phyloP scores from a whole-genome alignment of 2,113 vertebrate species.

The Cephalopterus ornatus region DNA sequence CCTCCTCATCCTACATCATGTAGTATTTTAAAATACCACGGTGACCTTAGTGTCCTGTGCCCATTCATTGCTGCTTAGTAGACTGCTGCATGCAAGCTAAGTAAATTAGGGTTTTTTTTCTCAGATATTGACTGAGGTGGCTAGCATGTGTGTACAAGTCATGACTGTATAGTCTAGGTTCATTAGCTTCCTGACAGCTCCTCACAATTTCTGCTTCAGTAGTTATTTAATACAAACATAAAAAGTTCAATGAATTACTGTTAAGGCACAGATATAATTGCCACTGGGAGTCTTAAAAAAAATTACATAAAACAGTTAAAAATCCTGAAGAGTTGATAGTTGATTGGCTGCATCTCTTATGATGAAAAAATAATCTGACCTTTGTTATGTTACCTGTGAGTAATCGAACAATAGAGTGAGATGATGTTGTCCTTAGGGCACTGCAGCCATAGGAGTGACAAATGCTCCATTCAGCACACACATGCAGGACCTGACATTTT shows the following conservation, averaged over 20 bases:
- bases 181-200: neutral
- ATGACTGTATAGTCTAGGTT: neutral
- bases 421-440: neutral
- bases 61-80: neutral
- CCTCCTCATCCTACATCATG: neutral
- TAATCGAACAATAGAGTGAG: neutral
- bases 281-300: neutral
- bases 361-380: neutral
- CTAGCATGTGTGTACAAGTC: neutral
- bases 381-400: neutral
- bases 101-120: neutral
- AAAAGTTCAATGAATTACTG: slow-evolving; percentile 1
- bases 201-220: neutral
- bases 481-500: neutral
- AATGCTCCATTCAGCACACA: neutral
- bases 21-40: neutral
- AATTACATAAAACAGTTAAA: neutral
- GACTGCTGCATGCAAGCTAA: neutral
- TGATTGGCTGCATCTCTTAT: neutral
- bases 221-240: slow-evolving; percentile 4
- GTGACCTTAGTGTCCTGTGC: neutral
- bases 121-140: neutral
- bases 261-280: neutral
- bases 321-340: neutral
- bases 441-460: neutral